phyloP scores from a whole-genome alignment of 2,113 vertebrate genomes.

The Rhombomys opimus region DNA sequence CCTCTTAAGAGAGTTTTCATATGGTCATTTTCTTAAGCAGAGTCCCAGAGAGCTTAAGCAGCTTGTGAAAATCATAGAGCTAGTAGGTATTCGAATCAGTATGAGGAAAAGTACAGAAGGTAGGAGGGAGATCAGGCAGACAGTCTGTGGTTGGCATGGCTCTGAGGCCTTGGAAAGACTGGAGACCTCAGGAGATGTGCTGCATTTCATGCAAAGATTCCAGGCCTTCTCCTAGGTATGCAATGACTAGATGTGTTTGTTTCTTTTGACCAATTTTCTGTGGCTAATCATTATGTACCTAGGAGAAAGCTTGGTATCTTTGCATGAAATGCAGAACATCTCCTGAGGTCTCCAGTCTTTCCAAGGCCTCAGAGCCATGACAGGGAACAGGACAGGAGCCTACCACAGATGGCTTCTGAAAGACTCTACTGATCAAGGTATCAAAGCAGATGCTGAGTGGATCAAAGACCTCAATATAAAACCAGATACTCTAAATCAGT shows the following conservation, averaged over 20 bases:
- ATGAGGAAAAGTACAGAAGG: background rate
- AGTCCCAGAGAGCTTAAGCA: background rate
- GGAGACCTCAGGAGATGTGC: background rate
- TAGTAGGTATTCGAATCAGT: background rate
- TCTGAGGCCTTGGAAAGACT: constrained; percentile 1
- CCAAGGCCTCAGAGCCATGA: background rate
- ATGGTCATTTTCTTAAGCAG: background rate
- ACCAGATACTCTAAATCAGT: too few species aligned
- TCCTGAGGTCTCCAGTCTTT: background rate
- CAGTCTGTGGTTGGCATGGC: background rate
- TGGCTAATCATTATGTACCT: background rate
- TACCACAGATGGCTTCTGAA: too few species aligned
- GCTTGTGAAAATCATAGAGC: background rate
- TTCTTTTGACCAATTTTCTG: too few species aligned
- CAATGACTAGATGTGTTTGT: background rate
- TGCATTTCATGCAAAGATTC: background rate
- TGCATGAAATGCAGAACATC: background rate
- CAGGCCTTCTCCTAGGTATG: background rate
- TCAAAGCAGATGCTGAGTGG: too few species aligned
- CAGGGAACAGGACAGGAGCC: background rate
- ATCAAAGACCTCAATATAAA: too few species aligned
- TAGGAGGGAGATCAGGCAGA: background rate
- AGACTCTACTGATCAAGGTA: too few species aligned
- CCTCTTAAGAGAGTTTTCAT: background rate
- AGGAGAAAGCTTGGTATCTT: background rate